Evolutionary conservation across 2,888 invertebrate genomes (phyloP).

Genomic region (Amphipoea oculea): DNA sequence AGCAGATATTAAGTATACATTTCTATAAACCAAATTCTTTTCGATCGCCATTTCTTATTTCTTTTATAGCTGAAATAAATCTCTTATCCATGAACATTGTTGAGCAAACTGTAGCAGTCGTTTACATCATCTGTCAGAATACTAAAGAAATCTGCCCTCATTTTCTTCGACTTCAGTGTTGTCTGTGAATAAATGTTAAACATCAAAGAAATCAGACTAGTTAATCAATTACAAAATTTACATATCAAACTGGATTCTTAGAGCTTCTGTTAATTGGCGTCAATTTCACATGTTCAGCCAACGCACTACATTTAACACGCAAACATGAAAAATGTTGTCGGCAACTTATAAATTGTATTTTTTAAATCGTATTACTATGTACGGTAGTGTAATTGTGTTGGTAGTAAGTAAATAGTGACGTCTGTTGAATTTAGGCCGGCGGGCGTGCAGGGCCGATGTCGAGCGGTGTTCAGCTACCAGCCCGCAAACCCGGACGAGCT

Average conservation of each 20-base stretch:
- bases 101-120: conserved; percentile 19
- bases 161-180: conserved; percentile 21
- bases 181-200: conserved; percentile 22
- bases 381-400: conserved; percentile 18
- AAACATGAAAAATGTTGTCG: conserved; percentile 39
- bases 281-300: conserved; percentile 51
- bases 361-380: conserved; percentile 15
- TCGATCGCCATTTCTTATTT: not conserved
- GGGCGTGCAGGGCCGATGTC: conserved; percentile 92
- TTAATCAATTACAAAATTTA: conserved; percentile 52
- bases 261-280: conserved; percentile 50
- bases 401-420: conserved; percentile 34
- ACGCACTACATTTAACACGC: conserved; percentile 48
- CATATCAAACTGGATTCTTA: conserved; percentile 52
- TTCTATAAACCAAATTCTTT: conserved; percentile 1
- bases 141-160: conserved; percentile 42
- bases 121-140: conserved; percentile 19
- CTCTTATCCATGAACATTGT: conserved; percentile 5
- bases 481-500: conserved; percentile 98
- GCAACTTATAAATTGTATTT: conserved; percentile 30
- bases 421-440: conserved; percentile 72
- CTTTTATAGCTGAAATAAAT: conserved; percentile 1
- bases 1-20: not conserved
- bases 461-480: conserved; percentile 97
- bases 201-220: conserved; percentile 40